Evolutionary conservation across 2,888 invertebrate genomes (phyloP).

Genomic region (Heliconius aoede): DNA sequence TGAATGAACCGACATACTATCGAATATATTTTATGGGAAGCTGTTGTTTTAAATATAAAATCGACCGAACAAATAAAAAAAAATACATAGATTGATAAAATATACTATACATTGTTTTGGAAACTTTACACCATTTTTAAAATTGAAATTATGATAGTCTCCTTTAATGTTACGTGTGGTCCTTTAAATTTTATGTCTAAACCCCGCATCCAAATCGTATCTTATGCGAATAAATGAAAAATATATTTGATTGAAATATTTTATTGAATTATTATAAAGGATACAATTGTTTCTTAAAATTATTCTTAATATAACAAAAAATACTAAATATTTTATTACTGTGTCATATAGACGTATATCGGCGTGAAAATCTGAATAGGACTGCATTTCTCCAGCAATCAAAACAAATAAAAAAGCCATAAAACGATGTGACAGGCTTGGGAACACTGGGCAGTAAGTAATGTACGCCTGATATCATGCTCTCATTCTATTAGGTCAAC

Average conservation of each 20-base stretch:
- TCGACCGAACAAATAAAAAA: constrained; percentile 16
- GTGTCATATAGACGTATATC: constrained; percentile 24
- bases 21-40: constrained; percentile 50
- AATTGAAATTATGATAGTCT: constrained; percentile 1
- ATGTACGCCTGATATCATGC: constrained; percentile 70
- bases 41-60: constrained; percentile 36
- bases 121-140: not conserved
- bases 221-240: not conserved
- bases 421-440: constrained; percentile 78
- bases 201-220: not conserved
- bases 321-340: constrained; percentile 26
- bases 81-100: constrained; percentile 16
- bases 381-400: constrained; percentile 77
- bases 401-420: constrained; percentile 81
- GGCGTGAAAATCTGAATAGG: constrained; percentile 66
- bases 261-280: not conserved
- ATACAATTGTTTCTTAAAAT: not conserved
- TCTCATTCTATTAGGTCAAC: constrained; percentile 73
- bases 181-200: constrained; percentile 1
- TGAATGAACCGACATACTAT: constrained; percentile 24
- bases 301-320: not conserved
- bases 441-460: constrained; percentile 73
- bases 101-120: constrained; percentile 14
- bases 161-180: constrained; percentile 14
- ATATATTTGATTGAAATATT: not conserved